Percentiles rank a stretch among this genome's conserved stretches.
These are phyloP conservation scores for Onychostoma macrolepis DNA, from an alignment of 2,113 vertebrate genomes.

Conservation along the genomic window DNA sequence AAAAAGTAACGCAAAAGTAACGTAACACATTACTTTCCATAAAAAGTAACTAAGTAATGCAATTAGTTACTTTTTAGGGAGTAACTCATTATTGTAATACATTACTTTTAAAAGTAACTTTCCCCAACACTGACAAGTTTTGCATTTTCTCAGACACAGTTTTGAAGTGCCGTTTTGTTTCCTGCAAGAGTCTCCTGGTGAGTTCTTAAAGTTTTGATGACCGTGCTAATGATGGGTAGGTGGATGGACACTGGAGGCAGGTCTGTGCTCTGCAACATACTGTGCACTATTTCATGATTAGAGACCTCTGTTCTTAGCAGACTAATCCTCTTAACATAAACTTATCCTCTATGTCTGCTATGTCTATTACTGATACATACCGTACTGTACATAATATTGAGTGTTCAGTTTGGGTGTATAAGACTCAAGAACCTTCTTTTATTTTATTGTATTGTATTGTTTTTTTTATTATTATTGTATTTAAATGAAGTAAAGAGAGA, in stretches of 20 bases:
- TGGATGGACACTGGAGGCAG: conserved; percentile 3
- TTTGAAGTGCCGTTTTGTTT: conserved; percentile 42
- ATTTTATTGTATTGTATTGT: not conserved
- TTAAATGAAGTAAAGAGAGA: no score
- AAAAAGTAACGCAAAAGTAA: no score
- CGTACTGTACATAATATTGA: not conserved
- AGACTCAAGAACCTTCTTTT: not conserved
- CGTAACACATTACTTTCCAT: no score
- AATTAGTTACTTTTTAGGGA: no score
- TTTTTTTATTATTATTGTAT: no score
- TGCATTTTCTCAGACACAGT: conserved; percentile 43
- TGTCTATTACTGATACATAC: conserved; percentile 37
- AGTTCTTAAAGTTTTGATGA: conserved; percentile 30
- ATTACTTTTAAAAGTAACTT: no score
- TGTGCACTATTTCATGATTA: conserved; percentile 40
- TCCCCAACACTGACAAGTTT: not conserved
- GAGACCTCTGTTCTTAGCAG: conserved; percentile 38
- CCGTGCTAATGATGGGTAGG: conserved; percentile 36
- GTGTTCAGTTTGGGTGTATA: not conserved
- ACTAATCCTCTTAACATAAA: no score
- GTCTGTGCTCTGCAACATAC: conserved; percentile 21
- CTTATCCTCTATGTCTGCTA: conserved; percentile 35
- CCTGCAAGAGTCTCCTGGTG: conserved; percentile 19
- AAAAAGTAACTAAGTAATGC: no score
- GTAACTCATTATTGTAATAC: no score